Evolutionary conservation across 2,888 invertebrate species (phyloP).

Genomic region (Notodonta ziczac): DNA sequence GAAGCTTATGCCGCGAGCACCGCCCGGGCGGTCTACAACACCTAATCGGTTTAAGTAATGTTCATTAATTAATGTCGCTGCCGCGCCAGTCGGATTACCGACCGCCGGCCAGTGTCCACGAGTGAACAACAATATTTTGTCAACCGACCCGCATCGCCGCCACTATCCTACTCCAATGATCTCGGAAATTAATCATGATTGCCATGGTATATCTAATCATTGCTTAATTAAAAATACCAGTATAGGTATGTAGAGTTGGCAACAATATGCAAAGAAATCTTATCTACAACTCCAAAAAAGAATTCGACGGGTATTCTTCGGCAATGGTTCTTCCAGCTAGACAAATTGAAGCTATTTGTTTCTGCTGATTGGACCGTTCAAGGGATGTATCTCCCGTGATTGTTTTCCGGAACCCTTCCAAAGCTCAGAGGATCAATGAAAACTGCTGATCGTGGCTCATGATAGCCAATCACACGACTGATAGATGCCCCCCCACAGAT

Average conservation of each 20-base stretch:
- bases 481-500: constrained; percentile 42
- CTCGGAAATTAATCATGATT: constrained; percentile 55
- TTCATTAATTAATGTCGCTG: constrained; percentile 70
- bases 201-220: constrained; percentile 31
- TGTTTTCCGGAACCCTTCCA: constrained; percentile 77
- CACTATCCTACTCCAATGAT: constrained; percentile 20
- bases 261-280: constrained; percentile 33
- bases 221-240: too few relatives aligned
- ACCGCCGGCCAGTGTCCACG: constrained; percentile 49
- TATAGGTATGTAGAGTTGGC: too few relatives aligned
- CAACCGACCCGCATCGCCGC: constrained; percentile 52
- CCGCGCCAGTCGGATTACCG: constrained; percentile 59
- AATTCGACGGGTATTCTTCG: constrained; percentile 23
- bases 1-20: constrained; percentile 41
- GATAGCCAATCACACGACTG: constrained; percentile 65
- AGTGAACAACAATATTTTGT: constrained; percentile 69
- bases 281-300: constrained; percentile 13
- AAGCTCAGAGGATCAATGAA: constrained; percentile 60
- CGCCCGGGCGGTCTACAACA: constrained; percentile 57
- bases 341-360: constrained; percentile 73
- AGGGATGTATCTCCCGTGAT: constrained; percentile 72
- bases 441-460: constrained; percentile 54
- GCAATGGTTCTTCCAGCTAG: constrained; percentile 49
- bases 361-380: constrained; percentile 73
- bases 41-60: constrained; percentile 76